These are phyloP conservation scores for Mythimna albipuncta DNA, from an alignment of 2,888 invertebrate genomes.

Conservation along the genomic window DNA sequence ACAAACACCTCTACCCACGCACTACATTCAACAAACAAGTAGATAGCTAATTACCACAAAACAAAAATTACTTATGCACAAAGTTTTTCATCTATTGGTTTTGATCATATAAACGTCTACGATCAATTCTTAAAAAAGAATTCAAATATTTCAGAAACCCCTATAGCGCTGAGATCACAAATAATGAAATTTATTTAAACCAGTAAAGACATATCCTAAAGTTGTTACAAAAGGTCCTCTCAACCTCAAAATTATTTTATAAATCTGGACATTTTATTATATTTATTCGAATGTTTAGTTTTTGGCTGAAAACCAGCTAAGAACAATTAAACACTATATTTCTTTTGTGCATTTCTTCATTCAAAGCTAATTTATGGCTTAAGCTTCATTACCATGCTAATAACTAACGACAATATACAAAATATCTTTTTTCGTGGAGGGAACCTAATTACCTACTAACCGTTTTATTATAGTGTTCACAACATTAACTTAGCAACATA, in stretches of 20 bases:
- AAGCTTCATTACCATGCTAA: conserved; percentile 65
- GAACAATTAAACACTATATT: conserved; percentile 45
- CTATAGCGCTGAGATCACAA: conserved; percentile 12
- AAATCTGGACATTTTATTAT: neutral
- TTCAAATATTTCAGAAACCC: neutral
- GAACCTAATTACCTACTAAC: conserved; percentile 57
- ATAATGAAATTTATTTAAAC: conserved; percentile 12
- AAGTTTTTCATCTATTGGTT: conserved; percentile 1
- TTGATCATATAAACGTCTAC: conserved; percentile 3
- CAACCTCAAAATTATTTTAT: neutral
- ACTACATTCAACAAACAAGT: conserved; percentile 21
- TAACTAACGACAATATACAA: conserved; percentile 54
- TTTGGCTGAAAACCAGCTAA: conserved; percentile 10
- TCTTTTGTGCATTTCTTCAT: conserved; percentile 55
- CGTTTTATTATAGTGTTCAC: conserved; percentile 53
- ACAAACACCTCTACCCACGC: conserved; percentile 31
- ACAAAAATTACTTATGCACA: conserved; percentile 4
- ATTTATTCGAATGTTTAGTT: conserved; percentile 2
- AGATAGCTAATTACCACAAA: conserved; percentile 1
- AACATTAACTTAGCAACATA: conserved; percentile 53
- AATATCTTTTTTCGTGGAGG: conserved; percentile 53
- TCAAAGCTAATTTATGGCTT: conserved; percentile 63
- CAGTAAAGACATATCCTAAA: neutral
- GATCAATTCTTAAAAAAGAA: neutral
- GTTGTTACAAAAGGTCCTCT: neutral